These are phyloP conservation scores for Parochlus steinenii DNA, from an alignment of 2,888 invertebrate genomes.

Conservation along the genomic window DNA sequence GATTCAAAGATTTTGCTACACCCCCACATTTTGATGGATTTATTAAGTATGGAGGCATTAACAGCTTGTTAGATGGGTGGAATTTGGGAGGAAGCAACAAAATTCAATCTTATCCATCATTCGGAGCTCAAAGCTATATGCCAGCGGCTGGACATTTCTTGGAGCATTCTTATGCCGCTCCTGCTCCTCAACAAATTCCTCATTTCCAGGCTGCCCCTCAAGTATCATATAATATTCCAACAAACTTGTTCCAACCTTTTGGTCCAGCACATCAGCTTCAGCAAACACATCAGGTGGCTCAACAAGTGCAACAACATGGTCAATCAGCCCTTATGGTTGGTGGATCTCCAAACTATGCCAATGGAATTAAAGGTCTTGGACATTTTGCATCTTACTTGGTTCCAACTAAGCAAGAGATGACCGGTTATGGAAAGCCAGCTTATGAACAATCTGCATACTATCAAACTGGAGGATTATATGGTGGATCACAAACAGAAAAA, in stretches of 20 bases:
- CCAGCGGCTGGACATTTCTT: not conserved
- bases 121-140: not conserved
- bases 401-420: not conserved
- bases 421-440: conserved; percentile 2
- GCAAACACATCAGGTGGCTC: conserved; percentile 1
- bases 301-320: conserved; percentile 4
- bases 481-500: conserved; percentile 9
- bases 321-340: not conserved
- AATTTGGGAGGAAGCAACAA: no score
- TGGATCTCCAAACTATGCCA: conserved; percentile 4
- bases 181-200: not conserved
- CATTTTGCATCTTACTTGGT: conserved; percentile 2
- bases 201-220: not conserved
- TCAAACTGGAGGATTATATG: no score
- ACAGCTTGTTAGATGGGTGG: no score
- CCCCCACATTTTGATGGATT: no score
- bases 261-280: not conserved
- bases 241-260: not conserved
- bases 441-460: no score
- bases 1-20: no score
- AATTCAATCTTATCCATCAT: not conserved
- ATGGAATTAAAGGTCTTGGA: conserved; percentile 3
- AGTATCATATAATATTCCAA: not conserved
- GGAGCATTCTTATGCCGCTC: not conserved
- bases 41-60: no score